Conservation (phyloP, 30 jellyfish, hydroid and myxozoan species). For the Aurelia aurita complex sp. Pacific region DNA sequence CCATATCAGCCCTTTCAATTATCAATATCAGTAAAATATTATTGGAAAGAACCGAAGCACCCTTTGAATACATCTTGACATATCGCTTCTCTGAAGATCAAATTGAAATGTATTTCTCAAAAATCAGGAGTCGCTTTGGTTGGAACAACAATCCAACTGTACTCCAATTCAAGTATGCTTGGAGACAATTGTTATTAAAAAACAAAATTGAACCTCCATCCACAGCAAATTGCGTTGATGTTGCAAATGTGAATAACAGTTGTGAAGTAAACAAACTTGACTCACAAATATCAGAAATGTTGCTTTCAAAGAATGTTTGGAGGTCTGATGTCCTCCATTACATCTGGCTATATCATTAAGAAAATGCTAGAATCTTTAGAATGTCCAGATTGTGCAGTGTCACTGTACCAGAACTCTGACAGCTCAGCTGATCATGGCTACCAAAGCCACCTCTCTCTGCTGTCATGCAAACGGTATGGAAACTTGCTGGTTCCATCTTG, state of each 20-base stretch:
- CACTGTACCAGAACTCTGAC: too few relatives aligned
- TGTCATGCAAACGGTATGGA: slow-evolving; percentile 28
- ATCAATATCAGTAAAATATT: background rate
- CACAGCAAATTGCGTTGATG: slow-evolving; percentile 9
- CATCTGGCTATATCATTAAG: slow-evolving; percentile 28
- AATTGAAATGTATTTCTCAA: slow-evolving; percentile 5
- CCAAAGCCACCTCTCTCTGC: background rate
- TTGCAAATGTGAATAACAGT: background rate
- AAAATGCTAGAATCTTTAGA: slow-evolving; percentile 8
- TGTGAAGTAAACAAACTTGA: background rate
- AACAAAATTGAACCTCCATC: slow-evolving; percentile 13
- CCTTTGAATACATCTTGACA: too few relatives aligned
- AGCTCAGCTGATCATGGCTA: too few relatives aligned
- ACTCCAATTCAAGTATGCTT: slow-evolving; percentile 38
- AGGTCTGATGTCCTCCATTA: slow-evolving; percentile 14
- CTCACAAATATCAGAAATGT: background rate
- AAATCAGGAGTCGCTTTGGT: slow-evolving; percentile 43
- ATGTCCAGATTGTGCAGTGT: slow-evolving; percentile 24
- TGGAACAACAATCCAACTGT: slow-evolving; percentile 49
- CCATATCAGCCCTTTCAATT: slow-evolving; percentile 11
- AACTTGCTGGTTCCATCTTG: slow-evolving; percentile 30
- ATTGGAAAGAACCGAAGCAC: background rate
- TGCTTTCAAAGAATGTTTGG: slow-evolving; percentile 26
- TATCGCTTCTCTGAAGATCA: background rate
- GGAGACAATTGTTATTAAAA: slow-evolving; percentile 12